These are phyloP conservation scores for Lophotis ruficrista DNA, from an alignment of 2,113 vertebrate genomes.

Conservation along the genomic window DNA sequence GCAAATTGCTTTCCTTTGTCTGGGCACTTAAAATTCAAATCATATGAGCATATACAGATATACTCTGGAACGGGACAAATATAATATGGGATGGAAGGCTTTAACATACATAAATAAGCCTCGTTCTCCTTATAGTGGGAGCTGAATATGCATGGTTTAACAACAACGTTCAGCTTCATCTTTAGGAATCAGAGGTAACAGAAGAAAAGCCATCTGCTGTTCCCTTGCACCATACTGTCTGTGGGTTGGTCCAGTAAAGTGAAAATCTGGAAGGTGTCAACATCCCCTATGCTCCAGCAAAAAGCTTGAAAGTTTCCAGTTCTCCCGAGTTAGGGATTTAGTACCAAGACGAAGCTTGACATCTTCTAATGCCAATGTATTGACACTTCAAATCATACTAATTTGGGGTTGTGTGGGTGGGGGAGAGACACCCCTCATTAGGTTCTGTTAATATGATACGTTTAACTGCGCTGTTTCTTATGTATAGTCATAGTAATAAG, in stretches of 20 bases:
- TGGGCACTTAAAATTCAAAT: not conserved
- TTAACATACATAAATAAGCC: not conserved
- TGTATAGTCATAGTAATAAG: not conserved
- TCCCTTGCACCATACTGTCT: slow-evolving; percentile 76
- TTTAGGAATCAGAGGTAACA: slow-evolving; percentile 72
- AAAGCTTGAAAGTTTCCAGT: slow-evolving; percentile 50
- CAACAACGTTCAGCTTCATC: slow-evolving; percentile 44
- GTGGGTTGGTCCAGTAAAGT: slow-evolving; percentile 75
- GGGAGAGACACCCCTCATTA: not conserved
- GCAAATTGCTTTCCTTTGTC: not conserved
- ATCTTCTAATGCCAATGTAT: not conserved
- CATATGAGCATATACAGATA: not conserved
- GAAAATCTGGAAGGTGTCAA: slow-evolving; percentile 75
- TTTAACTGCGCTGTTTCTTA: not conserved
- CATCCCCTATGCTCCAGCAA: slow-evolving; percentile 56
- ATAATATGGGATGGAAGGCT: not conserved
- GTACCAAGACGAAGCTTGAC: not conserved
- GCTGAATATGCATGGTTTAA: slow-evolving; percentile 62
- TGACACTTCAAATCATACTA: not conserved
- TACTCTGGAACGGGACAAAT: not conserved
- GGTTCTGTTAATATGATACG: not conserved
- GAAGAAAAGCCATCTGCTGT: slow-evolving; percentile 79
- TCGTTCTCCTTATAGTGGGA: not conserved
- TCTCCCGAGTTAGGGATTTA: slow-evolving; percentile 9
- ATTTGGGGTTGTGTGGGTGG: not conserved